Evolutionary conservation across 1,140 invertebrate genomes (phyloP), one percentile per base, ranked within the genome.

Genomic region (Temnothorax nylanderi): DNA sequence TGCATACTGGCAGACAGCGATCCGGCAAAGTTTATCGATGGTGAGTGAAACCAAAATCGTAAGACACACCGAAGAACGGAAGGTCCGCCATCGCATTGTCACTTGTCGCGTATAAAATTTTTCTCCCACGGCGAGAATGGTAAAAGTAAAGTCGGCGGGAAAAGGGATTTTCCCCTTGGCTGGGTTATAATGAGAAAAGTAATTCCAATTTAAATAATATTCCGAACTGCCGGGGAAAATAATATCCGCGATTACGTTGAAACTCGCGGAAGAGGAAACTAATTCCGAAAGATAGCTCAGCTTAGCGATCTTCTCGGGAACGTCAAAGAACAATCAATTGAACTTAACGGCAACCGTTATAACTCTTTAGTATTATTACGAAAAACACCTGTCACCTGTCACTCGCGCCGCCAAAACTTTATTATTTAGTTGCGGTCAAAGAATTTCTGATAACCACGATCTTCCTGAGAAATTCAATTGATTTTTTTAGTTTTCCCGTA

Each of bases 171-270:
- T 95, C 94, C 89, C 90, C 93, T 94, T 92, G 93, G 93, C 49
- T 94, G 93, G 91, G 87, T 94, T 94, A 95, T 95, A 95, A 95
- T 94, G 94, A 95, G 95, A 95, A 95, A 95, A 95, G 94, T 95
- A 95, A 95, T 95, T 95, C 92, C 93, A 95, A 95, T 95, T 95
- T 95, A 94, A 95, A 95, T 95, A 95, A 95, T 94, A 95, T 93
- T 89, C 91, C 88, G 90, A 93, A 93, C 89, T 92, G 91, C 87
- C 80, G 89, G 80, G 75, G 87, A 94, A 93, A 95, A 95, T 95
- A 95, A 94, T 93, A 94, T 94, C 91, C 92, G 74, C 89, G 89
- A 91, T 92, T 88, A 76, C 72, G 71, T 54, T 81, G 80, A 62
- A 89, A 89, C 87, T 89, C 80, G 51, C 62, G 18, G 60, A 51